Evolutionary conservation across 2,797 vertebrate species (phyloP), one percentile per base, ranked within the genome.

Genomic region (Oophaga sylvatica): DNA sequence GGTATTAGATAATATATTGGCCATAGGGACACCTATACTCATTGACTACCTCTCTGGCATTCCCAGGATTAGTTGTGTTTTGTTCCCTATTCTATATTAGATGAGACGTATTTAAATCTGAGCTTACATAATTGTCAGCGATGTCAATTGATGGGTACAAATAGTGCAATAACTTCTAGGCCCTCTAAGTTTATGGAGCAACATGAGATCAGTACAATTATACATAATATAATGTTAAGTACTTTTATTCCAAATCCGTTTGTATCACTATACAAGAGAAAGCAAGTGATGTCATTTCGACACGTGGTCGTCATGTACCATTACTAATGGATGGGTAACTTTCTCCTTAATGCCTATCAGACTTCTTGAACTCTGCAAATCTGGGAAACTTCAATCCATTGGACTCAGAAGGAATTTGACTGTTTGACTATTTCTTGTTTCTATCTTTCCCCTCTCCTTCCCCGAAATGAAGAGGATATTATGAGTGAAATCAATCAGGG

Each of bases 401-500:
- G 35, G 19, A 7, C 6, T 20, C 73, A 76, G 41, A n/a, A 76
- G 20, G 20, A n/a, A 76, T 76, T 26, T 76, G 2, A 48, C 41
- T 3, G 5, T 41, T 41, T 41, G 35, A 41, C 3, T 41, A 5
- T 15, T 19, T 76, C 73, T 41, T 11, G 20, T 76, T 19, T 45
- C 35, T 1, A 22, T 20, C 35, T 12, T 75, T 75, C 35, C 9
- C 35, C 17, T 22, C 41, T 76, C 10, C 41, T 48, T 75, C 73
- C 53, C 73, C 53, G 22, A 3, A n/a, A 53, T 22, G 19, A n/a
- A 75, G 45, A 53, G 73, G 45, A 53, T 53, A 76, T 76, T 76
- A 76, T 76, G 22, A 76, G 45, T n/a, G 73, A 76, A 76, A 76
- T 76, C 73, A 76, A 76, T 76, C 73, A 48, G 41, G 20, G 9